Evolutionary conservation across 2,113 vertebrate species (phyloP).

Genomic region (Cottus gobio): DNA sequence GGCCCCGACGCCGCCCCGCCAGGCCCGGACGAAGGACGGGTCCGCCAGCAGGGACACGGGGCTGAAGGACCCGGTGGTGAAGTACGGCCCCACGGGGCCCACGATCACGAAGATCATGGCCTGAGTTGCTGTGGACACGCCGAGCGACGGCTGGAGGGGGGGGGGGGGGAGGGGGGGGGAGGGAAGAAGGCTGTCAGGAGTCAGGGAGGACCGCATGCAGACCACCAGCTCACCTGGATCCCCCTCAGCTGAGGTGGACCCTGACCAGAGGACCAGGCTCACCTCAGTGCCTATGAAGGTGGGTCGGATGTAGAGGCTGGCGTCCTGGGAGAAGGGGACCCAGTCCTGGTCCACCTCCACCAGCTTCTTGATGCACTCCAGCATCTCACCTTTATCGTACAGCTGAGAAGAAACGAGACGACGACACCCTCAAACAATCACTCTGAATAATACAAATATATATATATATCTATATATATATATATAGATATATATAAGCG

Average conservation of each 20-base stretch:
- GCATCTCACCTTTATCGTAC: conserved; percentile 86
- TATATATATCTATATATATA: no score
- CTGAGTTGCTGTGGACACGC: conserved; percentile 76
- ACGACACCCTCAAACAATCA: neutral
- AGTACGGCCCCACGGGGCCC: conserved; percentile 89
- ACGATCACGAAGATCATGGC: conserved; percentile 90
- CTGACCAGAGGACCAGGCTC: neutral
- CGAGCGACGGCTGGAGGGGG: conserved; percentile 86
- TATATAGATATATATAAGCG: no score
- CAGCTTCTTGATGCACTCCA: conserved; percentile 88
- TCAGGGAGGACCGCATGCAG: neutral
- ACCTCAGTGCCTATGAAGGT: conserved; percentile 90
- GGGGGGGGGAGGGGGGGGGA: neutral
- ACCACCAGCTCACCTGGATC: neutral
- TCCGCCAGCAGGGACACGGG: conserved; percentile 90
- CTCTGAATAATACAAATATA: no score
- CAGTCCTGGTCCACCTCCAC: conserved; percentile 90
- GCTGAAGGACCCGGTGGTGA: conserved; percentile 85
- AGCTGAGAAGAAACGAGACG: conserved; percentile 66
- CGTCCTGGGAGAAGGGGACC: conserved; percentile 83
- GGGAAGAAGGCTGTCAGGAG: neutral
- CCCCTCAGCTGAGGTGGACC: neutral
- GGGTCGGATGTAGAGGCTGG: conserved; percentile 92
- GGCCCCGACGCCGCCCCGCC: conserved; percentile 89
- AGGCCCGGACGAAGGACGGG: conserved; percentile 86